Conservation (phyloP, 2,888 invertebrate species). For the Masnerella sp. region DNA sequence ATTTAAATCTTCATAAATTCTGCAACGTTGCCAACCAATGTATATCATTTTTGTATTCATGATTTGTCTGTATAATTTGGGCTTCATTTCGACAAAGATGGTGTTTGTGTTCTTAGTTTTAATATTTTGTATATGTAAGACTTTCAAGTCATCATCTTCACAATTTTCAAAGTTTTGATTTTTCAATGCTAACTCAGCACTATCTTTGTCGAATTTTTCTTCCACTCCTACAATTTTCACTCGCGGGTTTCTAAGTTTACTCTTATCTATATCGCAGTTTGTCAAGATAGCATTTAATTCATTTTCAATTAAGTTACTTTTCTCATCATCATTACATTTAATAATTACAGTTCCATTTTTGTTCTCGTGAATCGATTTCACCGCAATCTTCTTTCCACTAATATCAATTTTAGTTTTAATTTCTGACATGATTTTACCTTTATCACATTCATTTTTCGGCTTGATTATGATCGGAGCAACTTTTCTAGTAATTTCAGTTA, state of each 20-base stretch:
- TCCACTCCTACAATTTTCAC: neutral
- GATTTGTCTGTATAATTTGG: neutral
- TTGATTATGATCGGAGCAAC: too few relatives aligned
- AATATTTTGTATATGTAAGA: neutral
- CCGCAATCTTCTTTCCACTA: too few relatives aligned
- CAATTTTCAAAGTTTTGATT: neutral
- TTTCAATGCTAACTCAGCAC: neutral
- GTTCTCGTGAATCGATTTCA: too few relatives aligned
- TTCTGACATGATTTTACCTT: too few relatives aligned
- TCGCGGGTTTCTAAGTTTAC: neutral
- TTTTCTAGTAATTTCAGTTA: too few relatives aligned
- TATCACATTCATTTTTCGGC: too few relatives aligned
- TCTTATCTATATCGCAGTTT: too few relatives aligned
- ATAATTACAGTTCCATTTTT: too few relatives aligned
- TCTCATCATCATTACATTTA: too few relatives aligned
- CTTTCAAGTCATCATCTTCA: neutral
- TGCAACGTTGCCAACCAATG: conserved; percentile 2
- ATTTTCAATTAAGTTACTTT: too few relatives aligned
- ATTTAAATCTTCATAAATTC: conserved; percentile 7
- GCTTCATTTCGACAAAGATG: neutral
- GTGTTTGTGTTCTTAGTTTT: neutral
- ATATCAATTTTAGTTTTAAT: too few relatives aligned
- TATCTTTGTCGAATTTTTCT: neutral
- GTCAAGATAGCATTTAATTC: too few relatives aligned
- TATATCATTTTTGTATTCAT: neutral